These are phyloP conservation scores for Zaprionus ornatus DNA, from an alignment of 1,140 invertebrate species.

Conservation along the genomic window DNA sequence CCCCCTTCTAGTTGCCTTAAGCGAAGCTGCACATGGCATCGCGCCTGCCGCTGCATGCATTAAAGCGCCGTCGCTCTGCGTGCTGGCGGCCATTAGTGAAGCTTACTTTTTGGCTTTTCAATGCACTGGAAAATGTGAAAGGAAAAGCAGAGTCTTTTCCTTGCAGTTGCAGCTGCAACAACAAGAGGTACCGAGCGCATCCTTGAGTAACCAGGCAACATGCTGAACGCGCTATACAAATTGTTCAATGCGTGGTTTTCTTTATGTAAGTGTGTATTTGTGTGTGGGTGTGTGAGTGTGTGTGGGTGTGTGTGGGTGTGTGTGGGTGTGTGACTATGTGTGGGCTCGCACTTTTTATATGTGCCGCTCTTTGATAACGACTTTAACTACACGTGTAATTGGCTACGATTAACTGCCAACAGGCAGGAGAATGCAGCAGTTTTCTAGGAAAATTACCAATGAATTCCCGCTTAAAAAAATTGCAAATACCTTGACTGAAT, in stretches of 20 bases:
- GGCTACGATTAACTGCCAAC: neutral
- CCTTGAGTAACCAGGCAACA: conserved; percentile 1
- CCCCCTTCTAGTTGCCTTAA: neutral
- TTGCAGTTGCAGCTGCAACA: neutral
- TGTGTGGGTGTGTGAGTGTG: neutral
- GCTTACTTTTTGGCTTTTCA: conserved; percentile 1
- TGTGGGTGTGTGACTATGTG: neutral
- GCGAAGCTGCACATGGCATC: neutral
- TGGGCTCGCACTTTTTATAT: neutral
- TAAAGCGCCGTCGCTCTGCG: neutral
- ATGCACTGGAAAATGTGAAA: neutral
- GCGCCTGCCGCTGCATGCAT: conserved; percentile 1
- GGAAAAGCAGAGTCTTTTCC: neutral
- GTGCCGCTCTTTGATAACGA: neutral
- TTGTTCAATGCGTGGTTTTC: neutral
- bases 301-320: neutral
- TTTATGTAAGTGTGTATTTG: neutral
- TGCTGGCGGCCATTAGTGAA: neutral
- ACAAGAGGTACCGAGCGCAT: neutral
- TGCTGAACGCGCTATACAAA: neutral
- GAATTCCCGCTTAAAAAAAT: neutral
- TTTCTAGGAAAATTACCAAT: neutral
- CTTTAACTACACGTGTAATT: no score
- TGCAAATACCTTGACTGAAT: neutral
- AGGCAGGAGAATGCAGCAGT: neutral